Conservation (phyloP, 37 sponge, comb jelly and placozoan species). For the Theonella swinhoei region DNA sequence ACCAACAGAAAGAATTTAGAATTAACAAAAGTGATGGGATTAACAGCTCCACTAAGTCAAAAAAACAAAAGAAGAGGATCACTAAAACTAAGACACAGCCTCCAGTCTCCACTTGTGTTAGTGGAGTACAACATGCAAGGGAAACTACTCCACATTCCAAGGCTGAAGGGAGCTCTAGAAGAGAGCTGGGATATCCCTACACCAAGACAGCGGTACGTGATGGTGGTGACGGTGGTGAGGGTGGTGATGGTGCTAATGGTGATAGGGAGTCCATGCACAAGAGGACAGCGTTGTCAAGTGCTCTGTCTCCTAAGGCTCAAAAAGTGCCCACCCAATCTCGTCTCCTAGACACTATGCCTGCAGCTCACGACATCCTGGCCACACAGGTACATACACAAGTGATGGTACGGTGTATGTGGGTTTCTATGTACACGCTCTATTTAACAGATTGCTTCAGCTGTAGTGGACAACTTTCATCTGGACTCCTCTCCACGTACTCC, state of each 20-base stretch:
- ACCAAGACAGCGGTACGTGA: too few relatives aligned
- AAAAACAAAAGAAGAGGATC: background rate
- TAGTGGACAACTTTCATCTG: background rate
- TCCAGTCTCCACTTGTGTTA: background rate
- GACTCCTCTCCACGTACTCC: background rate
- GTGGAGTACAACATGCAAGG: background rate
- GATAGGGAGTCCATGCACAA: too few relatives aligned
- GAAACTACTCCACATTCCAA: background rate
- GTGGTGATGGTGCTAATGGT: too few relatives aligned
- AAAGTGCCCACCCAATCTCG: background rate
- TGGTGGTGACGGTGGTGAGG: too few relatives aligned
- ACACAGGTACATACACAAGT: conserved; percentile 28
- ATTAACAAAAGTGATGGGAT: too few relatives aligned
- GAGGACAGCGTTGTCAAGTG: too few relatives aligned
- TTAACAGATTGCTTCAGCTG: conserved; percentile 40
- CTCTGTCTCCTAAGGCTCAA: too few relatives aligned
- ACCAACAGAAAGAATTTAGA: too few relatives aligned
- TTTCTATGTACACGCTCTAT: background rate
- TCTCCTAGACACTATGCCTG: background rate
- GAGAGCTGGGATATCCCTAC: background rate
- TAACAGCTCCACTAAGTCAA: too few relatives aligned
- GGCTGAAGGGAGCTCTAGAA: background rate
- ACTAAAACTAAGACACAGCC: background rate
- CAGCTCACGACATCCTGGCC: conserved; percentile 45
- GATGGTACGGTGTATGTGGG: background rate